A percentile compares a stretch with the other conserved stretches of the same genome.
These are phyloP conservation scores for Lepidurus couesii DNA, from an alignment of 1,140 invertebrate species.

Conservation along the genomic window DNA sequence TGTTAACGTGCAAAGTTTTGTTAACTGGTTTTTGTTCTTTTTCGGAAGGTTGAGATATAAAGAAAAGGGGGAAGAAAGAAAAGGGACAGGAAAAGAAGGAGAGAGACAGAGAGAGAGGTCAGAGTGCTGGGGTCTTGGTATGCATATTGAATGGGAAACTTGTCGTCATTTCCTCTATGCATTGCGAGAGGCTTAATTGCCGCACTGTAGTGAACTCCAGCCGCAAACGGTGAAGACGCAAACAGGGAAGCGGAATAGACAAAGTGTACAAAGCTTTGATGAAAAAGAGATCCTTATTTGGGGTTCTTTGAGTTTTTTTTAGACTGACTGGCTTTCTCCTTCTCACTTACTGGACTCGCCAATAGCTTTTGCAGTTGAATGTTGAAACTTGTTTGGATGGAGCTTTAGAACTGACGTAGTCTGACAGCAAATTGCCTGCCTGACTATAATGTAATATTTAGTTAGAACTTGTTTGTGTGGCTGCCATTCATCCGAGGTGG, in stretches of 20 bases:
- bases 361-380: no score
- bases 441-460: no score
- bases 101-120: not conserved
- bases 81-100: not conserved
- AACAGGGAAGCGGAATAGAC: not conserved
- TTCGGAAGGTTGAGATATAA: not conserved
- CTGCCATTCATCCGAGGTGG: no score
- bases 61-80: not conserved
- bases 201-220: not conserved
- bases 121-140: not conserved
- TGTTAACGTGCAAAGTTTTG: not conserved
- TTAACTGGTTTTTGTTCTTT: not conserved
- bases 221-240: not conserved
- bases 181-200: conserved; percentile 18
- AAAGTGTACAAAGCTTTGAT: not conserved
- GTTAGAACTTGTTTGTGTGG: no score
- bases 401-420: no score
- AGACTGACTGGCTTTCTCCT: no score
- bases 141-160: conserved; percentile 19
- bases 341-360: no score
- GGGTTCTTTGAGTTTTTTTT: no score
- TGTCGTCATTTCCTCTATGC: conserved; percentile 21
- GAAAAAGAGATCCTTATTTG: not conserved
- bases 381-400: no score
- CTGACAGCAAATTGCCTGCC: no score